Percentiles rank a stretch among this genome's conserved stretches.
Conservation (phyloP, 1,140 invertebrate species). For the Teleopsis dalmanni region DNA sequence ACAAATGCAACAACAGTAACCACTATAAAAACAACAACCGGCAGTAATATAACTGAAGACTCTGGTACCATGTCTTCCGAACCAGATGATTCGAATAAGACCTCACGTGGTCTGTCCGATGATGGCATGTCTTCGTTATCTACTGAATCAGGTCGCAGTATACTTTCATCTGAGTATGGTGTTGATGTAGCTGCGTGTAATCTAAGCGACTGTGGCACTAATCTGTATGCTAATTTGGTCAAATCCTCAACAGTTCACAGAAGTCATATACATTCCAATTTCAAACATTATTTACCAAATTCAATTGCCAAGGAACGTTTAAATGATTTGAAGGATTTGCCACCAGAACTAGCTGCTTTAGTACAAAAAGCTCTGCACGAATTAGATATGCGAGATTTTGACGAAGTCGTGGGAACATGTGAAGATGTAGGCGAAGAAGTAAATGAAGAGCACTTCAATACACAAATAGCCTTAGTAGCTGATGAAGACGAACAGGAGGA, state of each 20-base stretch:
- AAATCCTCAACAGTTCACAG: constrained; percentile 20
- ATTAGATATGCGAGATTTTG: constrained; percentile 32
- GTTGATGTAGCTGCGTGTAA: constrained; percentile 16
- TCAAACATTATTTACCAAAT: constrained; percentile 25
- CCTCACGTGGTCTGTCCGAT: constrained; percentile 24
- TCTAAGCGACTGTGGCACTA: constrained; percentile 14
- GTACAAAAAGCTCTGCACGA: constrained; percentile 38
- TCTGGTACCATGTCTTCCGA: constrained; percentile 23
- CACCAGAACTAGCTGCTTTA: constrained; percentile 33
- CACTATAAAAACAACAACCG: neutral
- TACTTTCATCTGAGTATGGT: constrained; percentile 34
- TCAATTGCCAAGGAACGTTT: constrained; percentile 30
- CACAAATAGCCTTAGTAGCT: neutral
- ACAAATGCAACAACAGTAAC: constrained; percentile 2
- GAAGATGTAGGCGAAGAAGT: constrained; percentile 1
- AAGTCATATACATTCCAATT: constrained; percentile 1
- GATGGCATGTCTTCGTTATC: constrained; percentile 39
- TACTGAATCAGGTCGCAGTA: constrained; percentile 29
- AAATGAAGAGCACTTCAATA: neutral
- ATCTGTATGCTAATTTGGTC: constrained; percentile 16
- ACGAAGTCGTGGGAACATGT: constrained; percentile 18
- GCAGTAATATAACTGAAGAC: constrained; percentile 16
- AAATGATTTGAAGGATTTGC: constrained; percentile 38
- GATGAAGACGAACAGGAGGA: neutral
- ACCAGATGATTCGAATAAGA: constrained; percentile 16